Evolutionary conservation across 1,140 invertebrate species (phyloP).

Genomic region (Colletes gigas): DNA sequence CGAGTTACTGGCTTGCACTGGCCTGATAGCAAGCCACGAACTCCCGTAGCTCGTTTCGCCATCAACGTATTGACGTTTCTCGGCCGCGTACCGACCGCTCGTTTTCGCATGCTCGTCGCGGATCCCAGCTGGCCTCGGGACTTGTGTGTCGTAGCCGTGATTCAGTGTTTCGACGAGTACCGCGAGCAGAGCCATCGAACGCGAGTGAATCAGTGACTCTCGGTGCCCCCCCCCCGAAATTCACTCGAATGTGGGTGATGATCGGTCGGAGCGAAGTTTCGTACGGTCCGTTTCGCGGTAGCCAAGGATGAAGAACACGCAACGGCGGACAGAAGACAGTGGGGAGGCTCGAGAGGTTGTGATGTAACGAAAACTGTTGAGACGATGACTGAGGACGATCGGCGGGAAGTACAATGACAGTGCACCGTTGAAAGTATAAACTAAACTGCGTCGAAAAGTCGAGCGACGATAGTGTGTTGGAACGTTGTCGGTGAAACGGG

Average conservation of each 20-base stretch:
- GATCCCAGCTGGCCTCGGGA: background rate
- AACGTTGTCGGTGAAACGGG: background rate
- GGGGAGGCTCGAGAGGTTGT: background rate
- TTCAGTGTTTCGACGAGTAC: constrained; percentile 6
- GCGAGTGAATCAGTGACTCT: constrained; percentile 3
- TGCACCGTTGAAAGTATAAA: constrained; percentile 22
- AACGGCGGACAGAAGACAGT: background rate
- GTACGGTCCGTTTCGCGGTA: background rate
- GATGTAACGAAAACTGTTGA: constrained; percentile 13
- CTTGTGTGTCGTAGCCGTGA: background rate
- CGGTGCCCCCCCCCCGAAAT: no score
- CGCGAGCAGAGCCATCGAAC: background rate
- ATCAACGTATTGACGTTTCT: constrained; percentile 55
- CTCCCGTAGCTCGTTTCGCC: constrained; percentile 48
- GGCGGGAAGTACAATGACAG: constrained; percentile 19
- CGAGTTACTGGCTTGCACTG: constrained; percentile 78
- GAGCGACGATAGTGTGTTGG: background rate
- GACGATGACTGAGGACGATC: constrained; percentile 29
- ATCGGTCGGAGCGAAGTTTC: no score
- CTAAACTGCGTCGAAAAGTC: background rate
- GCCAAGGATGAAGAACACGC: background rate
- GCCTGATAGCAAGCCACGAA: constrained; percentile 62
- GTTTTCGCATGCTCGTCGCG: constrained; percentile 1
- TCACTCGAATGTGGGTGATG: background rate
- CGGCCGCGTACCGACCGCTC: constrained; percentile 41